A percentile compares a stretch with the other conserved stretches of the same genome.
phyloP scores from a whole-genome alignment of 1,140 invertebrate genomes.

The Drosophila simulans region DNA sequence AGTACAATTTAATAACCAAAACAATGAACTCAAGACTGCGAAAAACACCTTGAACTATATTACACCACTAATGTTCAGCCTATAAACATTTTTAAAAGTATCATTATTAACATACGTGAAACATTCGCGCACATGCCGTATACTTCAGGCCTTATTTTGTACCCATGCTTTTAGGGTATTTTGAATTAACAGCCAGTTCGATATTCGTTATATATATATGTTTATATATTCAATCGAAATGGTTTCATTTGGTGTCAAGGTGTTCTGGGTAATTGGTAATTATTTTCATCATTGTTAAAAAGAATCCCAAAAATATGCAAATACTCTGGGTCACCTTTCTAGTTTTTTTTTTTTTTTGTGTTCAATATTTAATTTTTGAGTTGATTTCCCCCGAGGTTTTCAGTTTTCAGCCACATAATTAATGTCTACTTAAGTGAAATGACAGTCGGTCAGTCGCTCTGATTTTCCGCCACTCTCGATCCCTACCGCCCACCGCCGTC shows the following conservation, averaged over 20 bases:
- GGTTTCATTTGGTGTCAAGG: background rate
- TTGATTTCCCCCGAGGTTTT: conserved; percentile 27
- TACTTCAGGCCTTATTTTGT: conserved; percentile 9
- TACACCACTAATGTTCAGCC: conserved; percentile 35
- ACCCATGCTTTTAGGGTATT: background rate
- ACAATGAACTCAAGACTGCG: conserved; percentile 28
- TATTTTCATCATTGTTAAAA: no score
- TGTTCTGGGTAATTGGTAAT: background rate
- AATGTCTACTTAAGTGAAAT: conserved; percentile 81
- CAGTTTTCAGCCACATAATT: conserved; percentile 65
- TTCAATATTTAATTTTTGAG: conserved; percentile 28
- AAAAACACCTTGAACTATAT: conserved; percentile 64
- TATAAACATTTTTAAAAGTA: conserved; percentile 59
- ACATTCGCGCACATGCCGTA: conserved; percentile 2
- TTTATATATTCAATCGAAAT: no score
- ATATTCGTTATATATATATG: background rate
- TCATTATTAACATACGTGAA: conserved; percentile 51
- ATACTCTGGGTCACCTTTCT: background rate
- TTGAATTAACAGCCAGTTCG: conserved; percentile 8
- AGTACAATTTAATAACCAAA: conserved; percentile 4
- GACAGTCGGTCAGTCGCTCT: conserved; percentile 54
- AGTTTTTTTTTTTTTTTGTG: background rate
- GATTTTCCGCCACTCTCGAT: conserved; percentile 14
- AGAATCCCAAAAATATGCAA: background rate
- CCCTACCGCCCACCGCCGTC: background rate